phyloP scores from a whole-genome alignment of 2,113 vertebrate species.

The Ctenomys sociabilis region DNA sequence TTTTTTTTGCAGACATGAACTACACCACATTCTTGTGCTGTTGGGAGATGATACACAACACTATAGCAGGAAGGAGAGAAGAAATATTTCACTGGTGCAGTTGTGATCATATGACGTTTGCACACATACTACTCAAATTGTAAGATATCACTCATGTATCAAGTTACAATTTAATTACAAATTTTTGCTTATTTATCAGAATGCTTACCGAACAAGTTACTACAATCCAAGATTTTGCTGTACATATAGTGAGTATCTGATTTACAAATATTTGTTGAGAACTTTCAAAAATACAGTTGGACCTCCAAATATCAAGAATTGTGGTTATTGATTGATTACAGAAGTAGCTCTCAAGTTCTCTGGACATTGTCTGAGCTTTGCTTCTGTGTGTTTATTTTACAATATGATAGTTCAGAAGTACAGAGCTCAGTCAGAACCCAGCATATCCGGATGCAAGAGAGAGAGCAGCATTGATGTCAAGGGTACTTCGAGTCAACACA shows the following conservation, averaged over 20 bases:
- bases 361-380: neutral
- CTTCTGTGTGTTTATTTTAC: neutral
- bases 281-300: neutral
- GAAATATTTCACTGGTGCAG: neutral
- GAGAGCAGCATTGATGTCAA: neutral
- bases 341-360: neutral
- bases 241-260: neutral
- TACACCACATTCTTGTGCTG: neutral
- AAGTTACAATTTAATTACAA: neutral
- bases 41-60: neutral
- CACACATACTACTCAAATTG: neutral
- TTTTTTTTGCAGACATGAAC: neutral
- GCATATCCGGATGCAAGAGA: neutral
- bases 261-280: neutral
- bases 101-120: neutral
- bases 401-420: neutral
- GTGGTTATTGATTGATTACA: neutral
- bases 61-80: neutral
- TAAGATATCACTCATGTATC: neutral
- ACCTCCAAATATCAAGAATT: neutral
- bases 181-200: neutral
- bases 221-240: neutral
- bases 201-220: neutral
- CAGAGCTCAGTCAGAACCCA: neutral
- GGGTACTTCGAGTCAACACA: neutral